These are phyloP conservation scores for Myathropa florea DNA, from an alignment of 2,888 invertebrate genomes.

Conservation along the genomic window DNA sequence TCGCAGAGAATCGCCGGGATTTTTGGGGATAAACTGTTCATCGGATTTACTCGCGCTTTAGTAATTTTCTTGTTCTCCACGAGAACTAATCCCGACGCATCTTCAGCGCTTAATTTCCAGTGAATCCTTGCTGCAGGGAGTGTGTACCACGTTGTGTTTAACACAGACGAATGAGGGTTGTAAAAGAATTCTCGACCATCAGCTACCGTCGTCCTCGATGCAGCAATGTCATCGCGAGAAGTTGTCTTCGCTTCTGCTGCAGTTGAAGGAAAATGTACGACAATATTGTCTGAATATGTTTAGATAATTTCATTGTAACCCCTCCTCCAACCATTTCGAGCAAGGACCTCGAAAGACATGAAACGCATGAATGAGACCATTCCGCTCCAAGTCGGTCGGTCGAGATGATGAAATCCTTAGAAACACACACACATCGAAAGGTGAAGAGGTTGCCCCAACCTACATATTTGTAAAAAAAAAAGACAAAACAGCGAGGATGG, in stretches of 20 bases:
- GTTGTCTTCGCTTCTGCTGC: neutral
- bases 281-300: constrained; percentile 49
- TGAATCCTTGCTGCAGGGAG: neutral
- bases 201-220: neutral
- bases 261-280: constrained; percentile 16
- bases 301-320: constrained; percentile 52
- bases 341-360: constrained; percentile 43
- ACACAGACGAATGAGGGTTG: neutral
- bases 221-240: neutral
- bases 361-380: constrained; percentile 30
- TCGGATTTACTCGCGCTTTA: neutral
- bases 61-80: neutral
- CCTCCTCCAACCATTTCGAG: neutral
- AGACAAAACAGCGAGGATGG: constrained; percentile 7
- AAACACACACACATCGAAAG: neutral
- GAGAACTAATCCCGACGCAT: neutral
- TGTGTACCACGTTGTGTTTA: no score
- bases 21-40: constrained; percentile 38
- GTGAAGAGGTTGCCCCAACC: neutral
- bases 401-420: constrained; percentile 20
- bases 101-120: constrained; percentile 12
- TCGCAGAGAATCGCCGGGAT: neutral
- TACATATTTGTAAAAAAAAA: neutral
- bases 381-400: constrained; percentile 26
- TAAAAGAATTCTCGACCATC: constrained; percentile 1